Conservation (phyloP, 2,888 invertebrate species). For the Drosophila greeni region DNA sequence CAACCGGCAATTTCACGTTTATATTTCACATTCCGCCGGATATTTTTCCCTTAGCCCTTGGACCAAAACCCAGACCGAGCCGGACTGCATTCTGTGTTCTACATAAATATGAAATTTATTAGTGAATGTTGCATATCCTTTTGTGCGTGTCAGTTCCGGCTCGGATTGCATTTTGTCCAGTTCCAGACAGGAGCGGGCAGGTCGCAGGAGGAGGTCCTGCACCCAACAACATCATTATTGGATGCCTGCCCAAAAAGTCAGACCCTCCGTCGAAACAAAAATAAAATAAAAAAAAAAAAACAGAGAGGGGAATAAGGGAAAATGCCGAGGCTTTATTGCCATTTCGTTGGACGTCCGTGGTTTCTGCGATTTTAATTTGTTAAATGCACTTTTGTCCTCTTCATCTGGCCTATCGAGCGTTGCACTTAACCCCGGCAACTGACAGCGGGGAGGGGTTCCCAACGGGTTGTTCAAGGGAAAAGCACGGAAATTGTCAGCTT, state of each 20-base stretch:
- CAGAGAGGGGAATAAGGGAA: not conserved
- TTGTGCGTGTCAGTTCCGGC: slow-evolving; percentile 72
- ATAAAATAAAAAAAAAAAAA: slow-evolving; percentile 7
- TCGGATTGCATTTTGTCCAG: slow-evolving; percentile 53
- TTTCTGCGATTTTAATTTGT: slow-evolving; percentile 68
- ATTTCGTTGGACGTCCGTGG: slow-evolving; percentile 42
- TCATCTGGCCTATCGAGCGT: slow-evolving; percentile 39
- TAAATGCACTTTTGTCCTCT: slow-evolving; percentile 66
- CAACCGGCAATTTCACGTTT: slow-evolving; percentile 31
- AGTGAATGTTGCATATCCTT: slow-evolving; percentile 73
- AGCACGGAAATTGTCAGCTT: slow-evolving; percentile 18
- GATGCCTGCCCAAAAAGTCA: slow-evolving; percentile 20
- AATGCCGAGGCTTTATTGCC: slow-evolving; percentile 58
- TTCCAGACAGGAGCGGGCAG: slow-evolving; percentile 23
- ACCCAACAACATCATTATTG: slow-evolving; percentile 32
- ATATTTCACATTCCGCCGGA: slow-evolving; percentile 21
- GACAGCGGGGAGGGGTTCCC: not conserved
- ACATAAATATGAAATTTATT: slow-evolving; percentile 75
- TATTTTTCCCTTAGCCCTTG: slow-evolving; percentile 21
- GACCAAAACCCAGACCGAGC: not conserved
- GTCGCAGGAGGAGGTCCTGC: slow-evolving; percentile 12
- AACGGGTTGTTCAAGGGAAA: slow-evolving; percentile 9
- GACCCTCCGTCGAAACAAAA: not conserved
- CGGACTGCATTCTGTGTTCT: slow-evolving; percentile 50
- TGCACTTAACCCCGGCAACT: slow-evolving; percentile 25